These are phyloP conservation scores for Tetramorium simillimum DNA, from an alignment of 1,140 invertebrate genomes.

Conservation along the genomic window DNA sequence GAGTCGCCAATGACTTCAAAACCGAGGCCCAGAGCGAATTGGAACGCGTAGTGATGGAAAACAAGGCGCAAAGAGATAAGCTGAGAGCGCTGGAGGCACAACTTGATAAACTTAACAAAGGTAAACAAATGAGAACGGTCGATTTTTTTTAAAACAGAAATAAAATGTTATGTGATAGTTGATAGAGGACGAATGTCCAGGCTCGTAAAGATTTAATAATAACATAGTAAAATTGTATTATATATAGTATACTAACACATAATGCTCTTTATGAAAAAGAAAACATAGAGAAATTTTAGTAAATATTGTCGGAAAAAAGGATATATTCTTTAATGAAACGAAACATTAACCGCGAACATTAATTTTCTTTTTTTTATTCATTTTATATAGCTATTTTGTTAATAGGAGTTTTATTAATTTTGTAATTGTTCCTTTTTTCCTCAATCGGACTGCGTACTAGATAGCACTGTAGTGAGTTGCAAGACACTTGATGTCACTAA, in stretches of 20 bases:
- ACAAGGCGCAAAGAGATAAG: conserved; percentile 92
- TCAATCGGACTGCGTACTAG: conserved; percentile 74
- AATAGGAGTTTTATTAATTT: conserved; percentile 42
- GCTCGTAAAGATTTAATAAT: not conserved
- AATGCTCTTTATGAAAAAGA: conserved; percentile 3
- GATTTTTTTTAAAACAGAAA: conserved; percentile 1
- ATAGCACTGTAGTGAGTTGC: conserved; percentile 54
- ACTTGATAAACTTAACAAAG: conserved; percentile 91
- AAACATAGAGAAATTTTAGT: not conserved
- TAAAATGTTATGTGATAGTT: conserved; percentile 17
- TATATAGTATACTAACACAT: conserved; percentile 26
- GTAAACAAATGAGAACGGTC: conserved; percentile 82
- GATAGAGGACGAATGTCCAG: not conserved
- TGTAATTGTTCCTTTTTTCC: conserved; percentile 61
- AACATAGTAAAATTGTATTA: not conserved
- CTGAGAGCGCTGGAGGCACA: conserved; percentile 91
- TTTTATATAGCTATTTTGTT: not conserved
- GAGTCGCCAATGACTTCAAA: conserved; percentile 98
- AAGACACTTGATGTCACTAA: conserved; percentile 58
- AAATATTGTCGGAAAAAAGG: not conserved
- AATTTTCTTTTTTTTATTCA: not conserved
- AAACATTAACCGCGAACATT: not conserved
- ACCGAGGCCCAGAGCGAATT: conserved; percentile 93
- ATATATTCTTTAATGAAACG: not conserved
- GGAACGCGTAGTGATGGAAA: conserved; percentile 93